Evolutionary conservation across 2,797 vertebrate species (phyloP), one percentile per base, ranked within the genome.

Genomic region (Cynopterus sphinx): DNA sequence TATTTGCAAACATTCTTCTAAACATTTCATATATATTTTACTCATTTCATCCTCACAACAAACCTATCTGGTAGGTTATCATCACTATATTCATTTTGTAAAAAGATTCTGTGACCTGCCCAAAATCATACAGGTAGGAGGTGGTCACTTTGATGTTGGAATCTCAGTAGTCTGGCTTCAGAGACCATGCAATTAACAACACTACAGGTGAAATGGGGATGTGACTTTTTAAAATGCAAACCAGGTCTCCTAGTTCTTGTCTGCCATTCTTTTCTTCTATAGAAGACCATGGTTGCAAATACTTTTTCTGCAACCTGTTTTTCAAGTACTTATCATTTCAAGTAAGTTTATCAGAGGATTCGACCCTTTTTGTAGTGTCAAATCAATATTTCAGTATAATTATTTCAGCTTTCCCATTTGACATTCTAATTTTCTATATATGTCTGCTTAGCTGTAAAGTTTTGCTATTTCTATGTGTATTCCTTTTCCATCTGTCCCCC

Each of bases 281-380:
- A 79, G 16, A 36, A 51, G 13, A 33, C 26, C 5, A 36, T 6
- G 2, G 39, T 49, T 75, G 2, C 8, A 5, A 96, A 63, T 90
- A 46, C 21, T 21, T 71, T 83, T 77, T 87, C 28, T 78, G 39
- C 65, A 36, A 15, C 15, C 1, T 33, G 7, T 31, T 68, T 88
- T 93, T 63, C 1, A 75, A 92, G 9, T 55, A 70, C 46, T 75
- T 94, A 93, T 55, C 71, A 96, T 59, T 73, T 36, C n/a, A 95
- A 84, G 33, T 75, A 85, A 81, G 39, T 65, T 88, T 51, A 89
- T 59, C 33, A 83, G 19, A 87, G 9, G 24, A 91, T 33, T 78
- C 26, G 31, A 49, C 21, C 53, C 43, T 21, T 82, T 90, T 46
- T 36, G 8, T 41, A 33, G 70, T 3, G 1, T 59, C 51, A 59